Percentiles rank a stretch among this genome's conserved stretches.
Conservation (phyloP, 2,113 vertebrate genomes). For the Dicrurus megarhynchus region DNA sequence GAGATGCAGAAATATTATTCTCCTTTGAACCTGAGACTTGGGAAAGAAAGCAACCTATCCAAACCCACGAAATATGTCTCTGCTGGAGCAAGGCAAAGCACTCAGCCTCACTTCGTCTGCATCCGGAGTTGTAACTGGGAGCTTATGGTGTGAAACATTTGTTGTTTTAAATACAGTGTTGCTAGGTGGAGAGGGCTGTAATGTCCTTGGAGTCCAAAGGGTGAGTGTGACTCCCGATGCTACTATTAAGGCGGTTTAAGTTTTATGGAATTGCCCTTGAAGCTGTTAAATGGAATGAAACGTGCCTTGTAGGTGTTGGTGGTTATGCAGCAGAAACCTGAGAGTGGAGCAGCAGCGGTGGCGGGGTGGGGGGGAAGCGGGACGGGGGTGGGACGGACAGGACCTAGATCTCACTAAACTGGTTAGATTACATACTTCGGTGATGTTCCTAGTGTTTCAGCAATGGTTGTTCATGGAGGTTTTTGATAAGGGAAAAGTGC, state of each 20-base stretch:
- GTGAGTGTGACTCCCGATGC: accelerated
- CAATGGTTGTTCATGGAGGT: neutral
- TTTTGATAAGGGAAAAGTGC: neutral
- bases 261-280: conserved; percentile 30
- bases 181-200: neutral
- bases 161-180: neutral
- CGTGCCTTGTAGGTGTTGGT: neutral
- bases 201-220: conserved; percentile 12
- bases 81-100: neutral
- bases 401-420: neutral
- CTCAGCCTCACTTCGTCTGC: neutral
- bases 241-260: neutral
- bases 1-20: neutral
- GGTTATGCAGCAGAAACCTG: neutral
- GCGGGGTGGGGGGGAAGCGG: too few relatives aligned
- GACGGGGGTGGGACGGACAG: accelerated
- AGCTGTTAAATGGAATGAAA: neutral
- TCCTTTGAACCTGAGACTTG: neutral
- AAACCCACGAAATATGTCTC: neutral
- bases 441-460: neutral
- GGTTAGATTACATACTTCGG: neutral
- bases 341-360: neutral
- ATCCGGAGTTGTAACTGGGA: neutral
- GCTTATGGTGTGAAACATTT: neutral
- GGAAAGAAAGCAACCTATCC: neutral